Evolutionary conservation across 64 coral and sea anemone species (phyloP).

Genomic region (Stylophora pistillata): DNA sequence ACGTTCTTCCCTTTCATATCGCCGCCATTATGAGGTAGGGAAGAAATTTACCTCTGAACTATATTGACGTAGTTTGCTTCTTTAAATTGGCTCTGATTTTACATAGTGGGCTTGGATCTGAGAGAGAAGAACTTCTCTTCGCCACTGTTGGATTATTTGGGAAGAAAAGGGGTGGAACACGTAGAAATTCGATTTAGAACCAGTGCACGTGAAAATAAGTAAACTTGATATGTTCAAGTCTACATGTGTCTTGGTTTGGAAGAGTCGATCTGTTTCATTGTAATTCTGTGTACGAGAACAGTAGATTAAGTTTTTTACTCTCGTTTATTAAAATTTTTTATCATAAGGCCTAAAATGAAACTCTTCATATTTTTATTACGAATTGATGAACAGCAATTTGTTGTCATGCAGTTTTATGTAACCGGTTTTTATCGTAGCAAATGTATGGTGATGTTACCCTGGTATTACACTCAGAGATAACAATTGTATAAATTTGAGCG

Average conservation of each 20-base stretch:
- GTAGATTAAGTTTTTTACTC: not conserved
- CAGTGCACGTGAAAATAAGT: not conserved
- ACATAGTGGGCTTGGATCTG: not conserved
- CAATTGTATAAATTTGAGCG: too few species aligned
- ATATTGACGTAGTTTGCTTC: not conserved
- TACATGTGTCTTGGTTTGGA: too few species aligned
- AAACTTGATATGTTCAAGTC: not conserved
- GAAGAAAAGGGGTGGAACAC: not conserved
- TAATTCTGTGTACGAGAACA: not conserved
- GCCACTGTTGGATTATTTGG: not conserved
- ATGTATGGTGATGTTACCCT: too few species aligned
- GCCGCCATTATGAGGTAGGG: constrained; percentile 98
- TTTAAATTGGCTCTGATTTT: not conserved
- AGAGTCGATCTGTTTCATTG: too few species aligned
- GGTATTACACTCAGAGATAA: too few species aligned
- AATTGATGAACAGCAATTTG: not conserved
- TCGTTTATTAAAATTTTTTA: not conserved
- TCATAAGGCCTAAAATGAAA: not conserved
- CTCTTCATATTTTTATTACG: not conserved
- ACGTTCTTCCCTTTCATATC: constrained; percentile 93
- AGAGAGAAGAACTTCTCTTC: not conserved
- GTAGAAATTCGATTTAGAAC: not conserved
- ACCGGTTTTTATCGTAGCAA: not conserved
- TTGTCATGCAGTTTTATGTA: not conserved
- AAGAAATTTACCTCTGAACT: not conserved